Conservation (phyloP, 2,888 invertebrate species). For the Mythimna lalbum region DNA sequence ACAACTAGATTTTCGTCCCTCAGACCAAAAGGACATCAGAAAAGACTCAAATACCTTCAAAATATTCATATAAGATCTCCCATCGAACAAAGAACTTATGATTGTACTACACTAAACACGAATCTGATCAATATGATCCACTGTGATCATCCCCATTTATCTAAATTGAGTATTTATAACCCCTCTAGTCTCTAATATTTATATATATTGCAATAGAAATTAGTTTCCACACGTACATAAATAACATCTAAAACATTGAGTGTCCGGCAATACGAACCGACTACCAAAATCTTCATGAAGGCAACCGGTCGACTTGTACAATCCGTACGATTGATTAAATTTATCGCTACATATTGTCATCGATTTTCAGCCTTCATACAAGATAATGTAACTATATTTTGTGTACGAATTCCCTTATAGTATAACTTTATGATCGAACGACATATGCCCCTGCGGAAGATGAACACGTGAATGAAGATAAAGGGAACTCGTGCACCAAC, state of each 20-base stretch:
- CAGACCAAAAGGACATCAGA: slow-evolving; percentile 60
- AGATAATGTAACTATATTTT: slow-evolving; percentile 71
- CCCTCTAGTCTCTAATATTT: slow-evolving; percentile 59
- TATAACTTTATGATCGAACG: slow-evolving; percentile 45
- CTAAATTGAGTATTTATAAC: slow-evolving; percentile 58
- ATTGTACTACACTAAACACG: slow-evolving; percentile 61
- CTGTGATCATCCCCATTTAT: slow-evolving; percentile 59
- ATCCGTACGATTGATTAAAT: slow-evolving; percentile 70
- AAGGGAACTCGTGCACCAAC: slow-evolving; percentile 80
- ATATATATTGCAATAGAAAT: slow-evolving; percentile 62
- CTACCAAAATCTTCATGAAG: slow-evolving; percentile 68
- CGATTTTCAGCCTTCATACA: slow-evolving; percentile 76
- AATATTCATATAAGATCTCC: slow-evolving; percentile 59
- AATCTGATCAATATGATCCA: slow-evolving; percentile 66
- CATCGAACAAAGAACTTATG: slow-evolving; percentile 58
- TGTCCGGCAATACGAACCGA: slow-evolving; percentile 71
- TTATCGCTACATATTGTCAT: slow-evolving; percentile 83
- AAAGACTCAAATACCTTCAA: slow-evolving; percentile 57
- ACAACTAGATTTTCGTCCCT: slow-evolving; percentile 58
- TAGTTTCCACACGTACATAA: slow-evolving; percentile 58
- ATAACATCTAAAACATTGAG: slow-evolving; percentile 61
- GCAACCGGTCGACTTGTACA: slow-evolving; percentile 69
- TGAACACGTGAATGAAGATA: slow-evolving; percentile 61
- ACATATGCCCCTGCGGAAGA: slow-evolving; percentile 56
- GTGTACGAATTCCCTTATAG: slow-evolving; percentile 78